Evolutionary conservation across 2,888 invertebrate species (phyloP).

Genomic region (Chydorus sphaericus): DNA sequence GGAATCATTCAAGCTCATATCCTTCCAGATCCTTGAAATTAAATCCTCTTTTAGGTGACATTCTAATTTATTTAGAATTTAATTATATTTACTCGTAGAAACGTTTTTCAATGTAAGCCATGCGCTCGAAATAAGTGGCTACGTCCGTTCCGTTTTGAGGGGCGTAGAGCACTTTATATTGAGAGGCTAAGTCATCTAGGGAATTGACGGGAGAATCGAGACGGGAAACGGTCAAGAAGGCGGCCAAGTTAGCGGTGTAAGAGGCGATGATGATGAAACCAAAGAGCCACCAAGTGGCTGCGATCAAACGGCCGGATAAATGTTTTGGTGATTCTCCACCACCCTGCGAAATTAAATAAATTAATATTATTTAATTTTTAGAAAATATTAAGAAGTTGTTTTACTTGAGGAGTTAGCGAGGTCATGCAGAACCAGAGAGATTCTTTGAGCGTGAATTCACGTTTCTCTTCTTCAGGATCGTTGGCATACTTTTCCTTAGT

Average conservation of each 20-base stretch:
- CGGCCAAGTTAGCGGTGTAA: conserved; percentile 94
- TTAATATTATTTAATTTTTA: not conserved
- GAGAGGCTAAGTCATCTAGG: conserved; percentile 83
- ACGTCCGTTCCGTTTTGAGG: conserved; percentile 75
- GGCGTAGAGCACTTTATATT: conserved; percentile 91
- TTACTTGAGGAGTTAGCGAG: conserved; percentile 72
- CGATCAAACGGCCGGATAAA: conserved; percentile 81
- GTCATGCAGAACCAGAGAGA: conserved; percentile 99
- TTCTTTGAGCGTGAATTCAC: conserved; percentile 88
- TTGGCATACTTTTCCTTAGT: conserved; percentile 80
- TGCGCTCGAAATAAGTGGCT: conserved; percentile 86
- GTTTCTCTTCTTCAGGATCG: conserved; percentile 62
- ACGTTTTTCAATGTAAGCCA: conserved; percentile 84
- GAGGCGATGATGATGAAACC: conserved; percentile 98
- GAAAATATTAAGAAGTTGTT: not conserved
- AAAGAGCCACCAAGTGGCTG: conserved; percentile 98
- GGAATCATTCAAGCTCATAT: conserved; percentile 90
- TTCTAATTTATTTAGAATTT: not conserved
- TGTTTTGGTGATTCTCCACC: conserved; percentile 95
- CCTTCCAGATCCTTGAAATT: conserved; percentile 98
- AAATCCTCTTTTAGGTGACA: conserved; percentile 29
- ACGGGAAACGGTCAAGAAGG: conserved; percentile 86
- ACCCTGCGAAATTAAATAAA: conserved; percentile 41
- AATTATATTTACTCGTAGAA: conserved; percentile 76
- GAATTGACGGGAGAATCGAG: conserved; percentile 85